These are phyloP conservation scores for Colius striatus DNA, from an alignment of 2,113 vertebrate species.

Conservation along the genomic window DNA sequence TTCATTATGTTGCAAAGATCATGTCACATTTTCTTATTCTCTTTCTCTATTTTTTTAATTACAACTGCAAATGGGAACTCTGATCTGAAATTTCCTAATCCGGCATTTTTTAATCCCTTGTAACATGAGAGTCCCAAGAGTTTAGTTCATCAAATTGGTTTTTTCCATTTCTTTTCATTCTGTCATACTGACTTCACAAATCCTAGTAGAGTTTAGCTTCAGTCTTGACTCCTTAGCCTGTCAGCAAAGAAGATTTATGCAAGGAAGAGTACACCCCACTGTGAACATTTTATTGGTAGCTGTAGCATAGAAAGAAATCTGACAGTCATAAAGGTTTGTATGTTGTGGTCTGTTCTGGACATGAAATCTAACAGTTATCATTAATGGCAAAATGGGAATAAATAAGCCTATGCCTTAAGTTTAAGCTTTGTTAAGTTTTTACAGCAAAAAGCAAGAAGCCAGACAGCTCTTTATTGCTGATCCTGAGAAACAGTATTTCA, in stretches of 20 bases:
- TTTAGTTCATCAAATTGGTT: background rate
- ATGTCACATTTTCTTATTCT: background rate
- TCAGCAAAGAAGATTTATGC: background rate
- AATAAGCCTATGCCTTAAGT: background rate
- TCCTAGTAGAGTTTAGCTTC: background rate
- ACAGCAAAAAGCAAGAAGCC: background rate
- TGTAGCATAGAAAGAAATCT: background rate
- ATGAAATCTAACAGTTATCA: background rate
- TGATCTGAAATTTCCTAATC: background rate
- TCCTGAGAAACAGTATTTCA: background rate
- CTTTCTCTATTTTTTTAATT: background rate
- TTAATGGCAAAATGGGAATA: background rate
- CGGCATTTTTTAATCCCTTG: background rate
- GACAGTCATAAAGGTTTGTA: background rate
- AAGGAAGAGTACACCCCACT: background rate
- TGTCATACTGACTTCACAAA: background rate
- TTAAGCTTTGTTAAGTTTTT: background rate
- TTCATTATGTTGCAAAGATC: background rate
- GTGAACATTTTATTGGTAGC: background rate
- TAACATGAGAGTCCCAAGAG: background rate
- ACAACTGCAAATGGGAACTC: background rate
- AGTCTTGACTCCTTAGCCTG: background rate
- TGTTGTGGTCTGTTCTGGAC: background rate
- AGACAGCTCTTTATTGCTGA: background rate
- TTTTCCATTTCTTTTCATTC: background rate